Conservation (phyloP, 2,888 invertebrate genomes). For the Orthosia cruda region DNA sequence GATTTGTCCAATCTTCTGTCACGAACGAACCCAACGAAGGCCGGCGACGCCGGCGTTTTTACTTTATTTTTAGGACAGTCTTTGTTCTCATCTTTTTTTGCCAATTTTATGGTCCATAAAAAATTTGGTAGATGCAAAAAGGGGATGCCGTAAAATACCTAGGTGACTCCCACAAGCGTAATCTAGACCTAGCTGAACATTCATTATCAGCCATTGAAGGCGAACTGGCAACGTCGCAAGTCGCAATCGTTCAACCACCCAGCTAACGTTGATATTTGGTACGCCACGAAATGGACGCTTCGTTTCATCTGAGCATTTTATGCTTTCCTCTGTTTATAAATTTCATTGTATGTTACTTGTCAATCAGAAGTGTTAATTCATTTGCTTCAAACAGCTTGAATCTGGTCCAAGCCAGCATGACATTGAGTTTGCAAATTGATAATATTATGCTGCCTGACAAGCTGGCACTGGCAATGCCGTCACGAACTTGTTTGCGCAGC, state of each 20-base stretch:
- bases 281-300: conserved; percentile 45
- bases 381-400: conserved; percentile 29
- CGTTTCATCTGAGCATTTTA: conserved; percentile 14
- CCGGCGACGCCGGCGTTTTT: background rate
- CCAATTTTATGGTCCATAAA: background rate
- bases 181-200: conserved; percentile 20
- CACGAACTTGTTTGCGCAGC: conserved; percentile 59
- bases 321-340: background rate
- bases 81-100: background rate
- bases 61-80: background rate
- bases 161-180: conserved; percentile 24
- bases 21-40: background rate
- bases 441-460: conserved; percentile 47
- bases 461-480: conserved; percentile 50
- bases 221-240: conserved; percentile 71
- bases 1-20: conserved; percentile 24
- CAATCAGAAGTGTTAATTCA: conserved; percentile 19
- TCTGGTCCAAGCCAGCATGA: conserved; percentile 49
- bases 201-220: conserved; percentile 47
- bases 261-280: conserved; percentile 24
- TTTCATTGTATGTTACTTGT: conserved; percentile 6
- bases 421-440: conserved; percentile 63
- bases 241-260: conserved; percentile 59
- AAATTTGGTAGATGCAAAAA: background rate
- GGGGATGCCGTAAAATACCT: background rate